Percentiles rank a stretch among this genome's conserved stretches.
phyloP scores from a whole-genome alignment of 2,888 invertebrate genomes.

The Leptogaster cylindrica region DNA sequence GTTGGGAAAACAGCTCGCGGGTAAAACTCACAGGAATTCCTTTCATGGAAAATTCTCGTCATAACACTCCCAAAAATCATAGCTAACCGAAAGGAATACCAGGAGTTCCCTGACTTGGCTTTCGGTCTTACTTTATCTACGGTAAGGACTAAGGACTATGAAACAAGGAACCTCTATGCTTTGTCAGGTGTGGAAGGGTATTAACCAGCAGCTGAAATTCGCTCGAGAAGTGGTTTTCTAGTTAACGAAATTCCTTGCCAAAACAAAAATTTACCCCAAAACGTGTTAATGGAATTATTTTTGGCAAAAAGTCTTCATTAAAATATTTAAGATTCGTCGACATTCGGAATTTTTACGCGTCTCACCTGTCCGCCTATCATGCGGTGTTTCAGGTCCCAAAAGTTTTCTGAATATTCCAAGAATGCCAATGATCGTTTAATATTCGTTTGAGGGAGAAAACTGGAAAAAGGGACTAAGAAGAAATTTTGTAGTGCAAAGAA shows the following conservation, averaged over 20 bases:
- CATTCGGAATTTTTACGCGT: conserved; percentile 29
- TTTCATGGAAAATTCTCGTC: conserved; percentile 30
- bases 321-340: conserved; percentile 36
- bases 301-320: conserved; percentile 32
- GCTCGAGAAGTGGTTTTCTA: not conserved
- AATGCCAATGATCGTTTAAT: not conserved
- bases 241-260: conserved; percentile 11
- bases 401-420: conserved; percentile 5
- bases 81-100: conserved; percentile 28
- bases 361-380: not conserved
- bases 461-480: not conserved
- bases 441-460: not conserved
- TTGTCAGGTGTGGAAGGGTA: not conserved
- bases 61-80: conserved; percentile 27
- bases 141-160: too few relatives aligned
- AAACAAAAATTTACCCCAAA: too few relatives aligned
- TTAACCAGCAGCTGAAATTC: not conserved
- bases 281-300: conserved; percentile 39
- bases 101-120: not conserved
- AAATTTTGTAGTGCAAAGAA: conserved; percentile 9
- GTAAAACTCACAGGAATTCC: conserved; percentile 17
- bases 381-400: not conserved
- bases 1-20: conserved; percentile 27
- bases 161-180: too few relatives aligned
- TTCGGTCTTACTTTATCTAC: not conserved